Percentiles rank a stretch among this genome's conserved stretches.
Evolutionary conservation across 2,113 vertebrate genomes (phyloP).

Genomic region (Zapus hudsonius): DNA sequence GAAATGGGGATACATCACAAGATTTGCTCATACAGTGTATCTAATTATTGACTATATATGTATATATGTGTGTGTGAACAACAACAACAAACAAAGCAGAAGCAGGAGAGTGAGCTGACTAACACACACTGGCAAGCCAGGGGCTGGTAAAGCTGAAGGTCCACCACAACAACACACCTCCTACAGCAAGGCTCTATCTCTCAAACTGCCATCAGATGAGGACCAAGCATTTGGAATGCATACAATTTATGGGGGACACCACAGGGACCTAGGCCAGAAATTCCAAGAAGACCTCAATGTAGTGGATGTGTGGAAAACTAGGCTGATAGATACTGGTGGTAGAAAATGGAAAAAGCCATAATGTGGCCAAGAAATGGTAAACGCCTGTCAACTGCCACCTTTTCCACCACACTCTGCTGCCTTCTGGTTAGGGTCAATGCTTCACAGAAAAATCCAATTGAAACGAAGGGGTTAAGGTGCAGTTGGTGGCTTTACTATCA

Average conservation of each 20-base stretch:
- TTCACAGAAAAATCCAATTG: slow-evolving; percentile 34
- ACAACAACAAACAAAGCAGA: too few relatives aligned
- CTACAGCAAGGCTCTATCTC: too few relatives aligned
- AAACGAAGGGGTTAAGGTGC: slow-evolving; percentile 80
- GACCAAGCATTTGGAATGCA: too few relatives aligned
- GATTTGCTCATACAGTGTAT: too few relatives aligned
- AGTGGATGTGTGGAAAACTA: background rate
- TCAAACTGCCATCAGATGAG: too few relatives aligned
- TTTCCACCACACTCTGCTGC: background rate
- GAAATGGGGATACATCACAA: too few relatives aligned
- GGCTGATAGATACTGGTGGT: background rate
- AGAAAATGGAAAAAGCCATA: background rate
- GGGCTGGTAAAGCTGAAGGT: too few relatives aligned
- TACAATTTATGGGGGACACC: background rate
- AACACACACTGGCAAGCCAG: too few relatives aligned
- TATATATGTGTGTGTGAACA: too few relatives aligned
- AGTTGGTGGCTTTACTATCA: slow-evolving; percentile 85
- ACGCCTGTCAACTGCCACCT: background rate
- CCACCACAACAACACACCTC: too few relatives aligned
- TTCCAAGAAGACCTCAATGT: background rate
- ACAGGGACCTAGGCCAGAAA: background rate
- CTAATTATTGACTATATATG: too few relatives aligned
- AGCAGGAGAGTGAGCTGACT: too few relatives aligned
- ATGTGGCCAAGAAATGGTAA: background rate
- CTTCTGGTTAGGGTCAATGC: background rate